phyloP scores from a whole-genome alignment of 1,140 invertebrate genomes.

The Drosophila lowei region DNA sequence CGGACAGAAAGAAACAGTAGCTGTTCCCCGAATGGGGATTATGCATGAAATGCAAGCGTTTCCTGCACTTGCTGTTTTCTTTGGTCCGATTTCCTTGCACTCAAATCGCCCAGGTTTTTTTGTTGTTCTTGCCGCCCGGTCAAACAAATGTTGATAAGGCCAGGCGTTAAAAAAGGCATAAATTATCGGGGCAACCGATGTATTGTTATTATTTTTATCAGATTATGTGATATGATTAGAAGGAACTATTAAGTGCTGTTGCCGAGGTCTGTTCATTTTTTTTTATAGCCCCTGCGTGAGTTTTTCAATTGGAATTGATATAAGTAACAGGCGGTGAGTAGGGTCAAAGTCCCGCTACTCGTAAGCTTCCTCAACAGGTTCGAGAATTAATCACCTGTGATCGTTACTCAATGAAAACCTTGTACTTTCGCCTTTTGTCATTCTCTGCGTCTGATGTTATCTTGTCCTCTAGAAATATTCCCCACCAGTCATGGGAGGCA shows the following conservation, averaged over 20 bases:
- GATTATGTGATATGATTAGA: constrained; percentile 46
- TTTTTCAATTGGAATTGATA: constrained; percentile 44
- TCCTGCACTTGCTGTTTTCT: too few relatives aligned
- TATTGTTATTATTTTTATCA: constrained; percentile 44
- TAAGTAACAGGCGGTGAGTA: constrained; percentile 24
- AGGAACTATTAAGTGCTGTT: constrained; percentile 40
- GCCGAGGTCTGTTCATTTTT: constrained; percentile 52
- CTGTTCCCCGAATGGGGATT: not conserved
- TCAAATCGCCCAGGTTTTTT: not conserved
- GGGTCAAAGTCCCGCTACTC: constrained; percentile 44
- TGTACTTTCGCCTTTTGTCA: constrained; percentile 42
- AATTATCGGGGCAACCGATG: constrained; percentile 28
- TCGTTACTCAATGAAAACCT: constrained; percentile 51
- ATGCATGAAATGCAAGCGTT: too few relatives aligned
- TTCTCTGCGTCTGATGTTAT: constrained; percentile 10
- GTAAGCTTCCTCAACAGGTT: constrained; percentile 47
- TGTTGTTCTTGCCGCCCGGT: constrained; percentile 3
- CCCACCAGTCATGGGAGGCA: too few relatives aligned
- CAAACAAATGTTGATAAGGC: constrained; percentile 24
- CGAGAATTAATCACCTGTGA: constrained; percentile 49
- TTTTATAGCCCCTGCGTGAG: constrained; percentile 46
- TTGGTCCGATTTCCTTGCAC: constrained; percentile 11
- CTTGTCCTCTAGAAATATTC: constrained; percentile 32
- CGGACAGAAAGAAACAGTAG: too few relatives aligned
- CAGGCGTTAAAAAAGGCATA: constrained; percentile 18